Evolutionary conservation across 2,888 invertebrate genomes (phyloP).

Genomic region (Caprella mutica): DNA sequence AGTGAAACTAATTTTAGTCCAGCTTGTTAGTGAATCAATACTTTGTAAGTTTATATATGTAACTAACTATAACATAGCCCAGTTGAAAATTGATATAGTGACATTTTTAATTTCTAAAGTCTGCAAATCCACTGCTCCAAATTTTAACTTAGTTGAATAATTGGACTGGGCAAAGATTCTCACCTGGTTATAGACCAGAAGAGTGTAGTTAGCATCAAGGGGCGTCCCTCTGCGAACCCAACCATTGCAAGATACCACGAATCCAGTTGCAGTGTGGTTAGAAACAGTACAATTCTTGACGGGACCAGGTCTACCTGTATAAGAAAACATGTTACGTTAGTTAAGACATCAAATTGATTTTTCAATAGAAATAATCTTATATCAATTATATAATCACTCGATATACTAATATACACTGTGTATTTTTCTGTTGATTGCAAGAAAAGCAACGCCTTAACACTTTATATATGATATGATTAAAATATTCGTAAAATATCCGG

Average conservation of each 20-base stretch:
- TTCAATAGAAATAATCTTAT: neutral
- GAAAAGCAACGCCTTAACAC: no score
- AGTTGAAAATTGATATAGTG: no score
- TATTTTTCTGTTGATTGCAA: neutral
- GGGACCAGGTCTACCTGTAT: slow-evolving; percentile 18
- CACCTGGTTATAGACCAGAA: slow-evolving; percentile 21
- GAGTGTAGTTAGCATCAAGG: slow-evolving; percentile 14
- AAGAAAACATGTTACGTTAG: neutral
- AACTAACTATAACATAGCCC: no score
- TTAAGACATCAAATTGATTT: neutral
- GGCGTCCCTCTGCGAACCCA: slow-evolving; percentile 5
- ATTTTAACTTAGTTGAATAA: no score
- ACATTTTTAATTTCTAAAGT: no score
- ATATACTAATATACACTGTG: neutral
- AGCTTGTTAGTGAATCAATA: no score
- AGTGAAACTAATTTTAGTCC: no score
- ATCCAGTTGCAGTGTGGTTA: slow-evolving; percentile 26
- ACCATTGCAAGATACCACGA: slow-evolving; percentile 13
- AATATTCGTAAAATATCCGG: no score
- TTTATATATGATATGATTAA: no score
- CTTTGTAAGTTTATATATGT: no score
- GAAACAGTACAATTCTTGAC: slow-evolving; percentile 16
- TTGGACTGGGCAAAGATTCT: neutral
- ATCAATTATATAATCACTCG: neutral
- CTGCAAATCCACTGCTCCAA: no score